Base-by-base conservation (phyloP, 1,140 invertebrate species). In the Acromyrmex charruanus region DNA sequence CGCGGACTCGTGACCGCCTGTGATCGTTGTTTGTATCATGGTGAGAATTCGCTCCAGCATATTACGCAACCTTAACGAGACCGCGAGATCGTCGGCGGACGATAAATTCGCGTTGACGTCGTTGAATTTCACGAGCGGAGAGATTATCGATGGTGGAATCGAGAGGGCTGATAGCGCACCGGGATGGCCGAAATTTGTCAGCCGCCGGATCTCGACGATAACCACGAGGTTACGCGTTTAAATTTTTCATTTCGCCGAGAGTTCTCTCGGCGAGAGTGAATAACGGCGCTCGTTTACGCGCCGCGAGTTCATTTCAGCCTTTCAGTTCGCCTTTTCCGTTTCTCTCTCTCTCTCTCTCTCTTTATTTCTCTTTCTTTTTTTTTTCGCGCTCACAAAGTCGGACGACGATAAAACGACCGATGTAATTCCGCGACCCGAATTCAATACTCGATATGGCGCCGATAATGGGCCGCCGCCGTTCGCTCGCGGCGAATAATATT, bases 141-240 rank as follows among this genome's bases (percentile, higher is more conserved):
- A 74, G 80, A 84, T 84, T 84, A 84, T 84, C 80, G 80, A 84
- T 75, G 68, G 80, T 35, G 39, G 55, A 74, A 84, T 84, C 80
- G 80, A 84, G 80, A 55, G 69, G 80, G 80, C 69, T 75, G 80
- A 84, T 84, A 84, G 55, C 49, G 59, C 69, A 18, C 39, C 69
- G 69, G 39, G 80, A 84, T 84, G 80, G 69, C 80, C 80, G 80
- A 84, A 82, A 84, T 84, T 84, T 84, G 80, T 84, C 80, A 84
- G 49, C 69, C 55, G 80, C 69, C 80, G 80, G 80, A 84, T 84
- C 80, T 61, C 55, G 39, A 74, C 80, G 80, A 84, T 84, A 84
- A 84, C 80, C 80, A 58, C 69, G 80, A 35, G 80, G 25, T 69
- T 63, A 9, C 28, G 39, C 80, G 80, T 74, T 75, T 49, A 84